These are phyloP conservation scores for Crenuchus spilurus DNA, from an alignment of 2,797 vertebrate species.

Conservation along the genomic window DNA sequence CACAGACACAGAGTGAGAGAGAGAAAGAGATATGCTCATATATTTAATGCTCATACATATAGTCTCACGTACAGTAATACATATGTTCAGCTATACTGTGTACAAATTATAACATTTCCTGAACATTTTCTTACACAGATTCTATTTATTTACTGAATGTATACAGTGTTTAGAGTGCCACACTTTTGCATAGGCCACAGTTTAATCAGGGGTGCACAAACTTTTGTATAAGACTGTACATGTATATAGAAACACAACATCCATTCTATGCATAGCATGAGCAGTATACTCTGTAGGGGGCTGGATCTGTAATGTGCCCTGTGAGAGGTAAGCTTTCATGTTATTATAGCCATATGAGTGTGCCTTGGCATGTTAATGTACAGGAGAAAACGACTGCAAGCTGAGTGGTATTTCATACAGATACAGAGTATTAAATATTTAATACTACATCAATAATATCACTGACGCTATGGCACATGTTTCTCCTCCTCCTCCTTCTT, in stretches of 20 bases:
- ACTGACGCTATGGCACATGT: not conserved
- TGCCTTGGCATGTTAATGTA: not conserved
- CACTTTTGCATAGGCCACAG: too few species aligned
- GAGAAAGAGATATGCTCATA: slow-evolving; percentile 10
- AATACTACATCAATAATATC: not conserved
- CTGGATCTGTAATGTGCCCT: not conserved
- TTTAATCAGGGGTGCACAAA: too few species aligned
- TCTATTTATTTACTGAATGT: too few species aligned
- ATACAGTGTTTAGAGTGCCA: too few species aligned
- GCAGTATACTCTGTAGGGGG: not conserved
- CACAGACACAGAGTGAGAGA: slow-evolving; percentile 14
- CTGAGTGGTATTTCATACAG: not conserved
- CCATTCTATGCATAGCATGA: not conserved
- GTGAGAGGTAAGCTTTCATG: not conserved
- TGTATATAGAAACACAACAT: not conserved
- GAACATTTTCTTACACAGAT: too few species aligned
- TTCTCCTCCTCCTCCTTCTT: not conserved
- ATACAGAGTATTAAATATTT: too few species aligned
- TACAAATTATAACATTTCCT: too few species aligned
- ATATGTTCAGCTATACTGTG: too few species aligned
- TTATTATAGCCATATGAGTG: not conserved
- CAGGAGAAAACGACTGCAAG: not conserved
- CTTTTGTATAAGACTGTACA: too few species aligned
- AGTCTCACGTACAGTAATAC: too few species aligned
- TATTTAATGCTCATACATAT: not conserved